Evolutionary conservation across 2,113 vertebrate genomes (phyloP).

Genomic region (Ciconia maguari): DNA sequence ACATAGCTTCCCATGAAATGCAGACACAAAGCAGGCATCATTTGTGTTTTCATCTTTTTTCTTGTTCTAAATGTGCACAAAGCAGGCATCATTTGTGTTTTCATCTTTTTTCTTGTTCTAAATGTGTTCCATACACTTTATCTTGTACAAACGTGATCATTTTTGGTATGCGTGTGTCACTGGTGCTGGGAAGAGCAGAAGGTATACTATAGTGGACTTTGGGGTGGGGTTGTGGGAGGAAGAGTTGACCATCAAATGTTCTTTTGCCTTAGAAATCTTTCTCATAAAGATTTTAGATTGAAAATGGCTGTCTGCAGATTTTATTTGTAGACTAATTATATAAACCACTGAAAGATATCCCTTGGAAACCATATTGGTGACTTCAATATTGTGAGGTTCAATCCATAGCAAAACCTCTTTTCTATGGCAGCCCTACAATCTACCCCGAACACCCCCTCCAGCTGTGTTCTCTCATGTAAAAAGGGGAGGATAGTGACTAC

Average conservation of each 20-base stretch:
- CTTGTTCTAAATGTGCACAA: background rate
- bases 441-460: background rate
- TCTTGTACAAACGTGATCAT: background rate
- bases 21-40: background rate
- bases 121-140: background rate
- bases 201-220: background rate
- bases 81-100: background rate
- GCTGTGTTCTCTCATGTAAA: background rate
- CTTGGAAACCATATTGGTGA: background rate
- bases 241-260: background rate
- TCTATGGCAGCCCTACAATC: background rate
- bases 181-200: background rate
- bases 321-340: background rate
- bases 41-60: background rate
- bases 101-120: background rate
- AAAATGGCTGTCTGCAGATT: background rate
- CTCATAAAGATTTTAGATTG: background rate
- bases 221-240: background rate
- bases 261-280: background rate
- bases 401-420: background rate
- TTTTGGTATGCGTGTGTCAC: background rate
- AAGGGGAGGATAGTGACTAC: background rate
- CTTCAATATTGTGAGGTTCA: background rate
- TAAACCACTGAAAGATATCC: background rate
- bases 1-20: background rate